Evolutionary conservation across 2,113 vertebrate genomes (phyloP).

Genomic region (Budorcas taxicolor): DNA sequence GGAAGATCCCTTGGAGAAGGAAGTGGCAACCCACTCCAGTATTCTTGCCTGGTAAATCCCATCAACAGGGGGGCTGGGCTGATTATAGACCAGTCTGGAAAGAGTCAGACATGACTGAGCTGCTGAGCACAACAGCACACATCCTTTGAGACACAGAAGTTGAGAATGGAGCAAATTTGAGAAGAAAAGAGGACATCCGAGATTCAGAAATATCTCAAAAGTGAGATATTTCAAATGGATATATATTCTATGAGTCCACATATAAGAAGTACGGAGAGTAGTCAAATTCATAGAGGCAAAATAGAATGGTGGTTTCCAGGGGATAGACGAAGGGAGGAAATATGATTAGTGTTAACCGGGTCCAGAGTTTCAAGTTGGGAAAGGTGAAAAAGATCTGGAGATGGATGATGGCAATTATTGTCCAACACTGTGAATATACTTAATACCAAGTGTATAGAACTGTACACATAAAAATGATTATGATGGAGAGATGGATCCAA

Average conservation of each 20-base stretch:
- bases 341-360: fast-evolving
- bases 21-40: not conserved
- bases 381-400: not conserved
- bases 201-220: not conserved
- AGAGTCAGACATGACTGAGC: fast-evolving
- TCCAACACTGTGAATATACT: not conserved
- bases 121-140: not conserved
- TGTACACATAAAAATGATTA: not conserved
- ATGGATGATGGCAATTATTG: not conserved
- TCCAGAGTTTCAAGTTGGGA: not conserved
- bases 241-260: not conserved
- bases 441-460: not conserved
- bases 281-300: not conserved
- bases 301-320: not conserved
- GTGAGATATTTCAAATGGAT: not conserved
- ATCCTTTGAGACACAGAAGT: not conserved
- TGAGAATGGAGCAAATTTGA: not conserved
- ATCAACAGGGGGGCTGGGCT: not conserved
- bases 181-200: not conserved
- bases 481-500: not conserved
- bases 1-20: not conserved
- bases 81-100: not conserved
- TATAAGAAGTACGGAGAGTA: not conserved
- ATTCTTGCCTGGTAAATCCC: not conserved
- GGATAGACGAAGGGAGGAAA: not conserved